Base-by-base conservation (phyloP, 2,113 vertebrate species). In the Clupea harengus region DNA sequence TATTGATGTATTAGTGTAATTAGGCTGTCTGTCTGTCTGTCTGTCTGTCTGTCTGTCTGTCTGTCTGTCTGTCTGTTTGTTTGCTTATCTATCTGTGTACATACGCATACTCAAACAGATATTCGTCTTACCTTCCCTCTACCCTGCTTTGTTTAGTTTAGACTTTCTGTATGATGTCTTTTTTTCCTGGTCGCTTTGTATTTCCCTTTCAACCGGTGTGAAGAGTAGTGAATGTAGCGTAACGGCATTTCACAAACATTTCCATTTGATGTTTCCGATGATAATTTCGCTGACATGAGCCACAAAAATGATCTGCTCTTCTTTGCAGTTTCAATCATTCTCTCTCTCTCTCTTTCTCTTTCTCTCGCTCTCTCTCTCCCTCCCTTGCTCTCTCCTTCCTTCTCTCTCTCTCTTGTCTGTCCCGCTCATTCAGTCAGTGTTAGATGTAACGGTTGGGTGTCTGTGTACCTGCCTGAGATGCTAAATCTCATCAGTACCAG, bases 381-480 rank as follows among this genome's bases (percentile, higher is more conserved):
- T 64, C 57, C 22, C 57, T 17, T n/a, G 39, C 57, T 64, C 22
- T 60, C 54, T 60, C 60, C n/a, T 3, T n/a, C 20, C 5, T 25
- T 32, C 25, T 28, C 64, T 72, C 64, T 28, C 64, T 72, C 25
- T 28, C 7, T 32, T 54, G n/a, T 72, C n/a, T 72, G n/a, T 11
- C 64, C 13, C 64, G n/a, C 7, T 72, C 25, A 32, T 28, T 32
- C 64, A 13, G n/a, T 72, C n/a, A 28, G n/a, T 13, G 64, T 72
- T 28, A 28, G 57, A 72, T 72, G 64, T 72, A 72, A 11, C 64
- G 28, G 64, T 72, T 72, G 64, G 64, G n/a, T 28, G 25, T 28
- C 64, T 72, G 64, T 72, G 64, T 72, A 72, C 64, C n/a, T 72
- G 64, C 64, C 64, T 72, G 64, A 32, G 64, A 72, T 72, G 64